These are phyloP conservation scores for Solenopsis fugax DNA, from an alignment of 1,140 invertebrate genomes.

Conservation along the genomic window DNA sequence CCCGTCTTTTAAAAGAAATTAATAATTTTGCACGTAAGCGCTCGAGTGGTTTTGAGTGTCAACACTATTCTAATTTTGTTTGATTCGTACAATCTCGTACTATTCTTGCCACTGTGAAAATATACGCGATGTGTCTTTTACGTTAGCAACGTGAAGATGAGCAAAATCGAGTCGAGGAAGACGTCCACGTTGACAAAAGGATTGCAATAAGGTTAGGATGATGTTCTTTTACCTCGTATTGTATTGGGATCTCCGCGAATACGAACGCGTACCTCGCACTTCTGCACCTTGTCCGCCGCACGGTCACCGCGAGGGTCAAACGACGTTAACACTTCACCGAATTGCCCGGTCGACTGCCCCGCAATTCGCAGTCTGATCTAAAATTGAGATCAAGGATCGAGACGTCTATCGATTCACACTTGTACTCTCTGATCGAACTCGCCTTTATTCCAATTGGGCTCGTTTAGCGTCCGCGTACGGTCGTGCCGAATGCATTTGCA, in stretches of 20 bases:
- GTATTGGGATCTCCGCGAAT: constrained; percentile 23
- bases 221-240: not conserved
- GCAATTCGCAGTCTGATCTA: constrained; percentile 53
- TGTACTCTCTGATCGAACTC: constrained; percentile 40
- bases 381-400: constrained; percentile 64
- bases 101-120: not conserved
- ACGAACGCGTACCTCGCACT: constrained; percentile 21
- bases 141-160: not conserved
- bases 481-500: constrained; percentile 53
- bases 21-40: not conserved
- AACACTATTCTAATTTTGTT: not conserved
- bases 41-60: not conserved
- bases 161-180: not conserved
- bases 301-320: constrained; percentile 51
- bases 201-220: constrained; percentile 1
- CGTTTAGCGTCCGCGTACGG: constrained; percentile 42
- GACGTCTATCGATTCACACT: constrained; percentile 54
- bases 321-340: constrained; percentile 54
- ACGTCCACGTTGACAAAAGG: not conserved
- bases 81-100: not conserved
- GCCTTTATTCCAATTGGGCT: constrained; percentile 62
- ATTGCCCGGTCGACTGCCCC: constrained; percentile 45
- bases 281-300: constrained; percentile 29
- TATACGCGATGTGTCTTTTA: not conserved
- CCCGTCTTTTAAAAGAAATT: not conserved